Percentiles rank a stretch among this genome's conserved stretches.
phyloP scores from a whole-genome alignment of 2,797 vertebrate genomes.

The Lacerta bilineata region DNA sequence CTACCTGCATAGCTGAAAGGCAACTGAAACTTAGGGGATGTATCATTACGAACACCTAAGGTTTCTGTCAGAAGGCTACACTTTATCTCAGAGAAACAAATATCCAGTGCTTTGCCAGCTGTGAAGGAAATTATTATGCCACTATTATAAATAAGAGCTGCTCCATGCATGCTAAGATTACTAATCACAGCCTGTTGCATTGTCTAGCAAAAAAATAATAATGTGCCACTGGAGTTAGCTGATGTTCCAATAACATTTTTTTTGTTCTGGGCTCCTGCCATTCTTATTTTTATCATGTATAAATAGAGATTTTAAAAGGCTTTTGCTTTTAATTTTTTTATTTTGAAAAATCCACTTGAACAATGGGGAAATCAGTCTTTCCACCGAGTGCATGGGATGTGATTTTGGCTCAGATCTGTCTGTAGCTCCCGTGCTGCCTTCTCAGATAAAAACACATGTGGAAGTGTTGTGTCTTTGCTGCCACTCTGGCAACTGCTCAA shows the following conservation, averaged over 20 bases:
- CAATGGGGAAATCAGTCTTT: neutral
- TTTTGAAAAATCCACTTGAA: neutral
- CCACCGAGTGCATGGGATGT: neutral
- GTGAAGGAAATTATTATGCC: conserved; percentile 65
- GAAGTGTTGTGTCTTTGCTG: neutral
- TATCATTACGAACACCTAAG: conserved; percentile 50
- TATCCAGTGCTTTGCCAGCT: conserved; percentile 64
- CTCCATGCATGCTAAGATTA: conserved; percentile 57
- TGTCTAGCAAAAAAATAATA: conserved; percentile 52
- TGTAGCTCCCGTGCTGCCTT: neutral
- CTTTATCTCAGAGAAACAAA: conserved; percentile 65
- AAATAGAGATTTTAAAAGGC: neutral
- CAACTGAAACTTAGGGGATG: conserved; percentile 38
- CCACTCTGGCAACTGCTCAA: neutral
- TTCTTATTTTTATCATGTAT: neutral
- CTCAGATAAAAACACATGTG: neutral
- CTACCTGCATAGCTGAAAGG: conserved; percentile 26
- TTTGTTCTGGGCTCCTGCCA: conserved; percentile 50
- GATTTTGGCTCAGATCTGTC: neutral
- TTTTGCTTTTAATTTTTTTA: neutral
- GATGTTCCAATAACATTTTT: conserved; percentile 42
- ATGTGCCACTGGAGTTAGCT: conserved; percentile 44
- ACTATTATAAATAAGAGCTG: conserved; percentile 53
- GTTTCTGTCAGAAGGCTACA: conserved; percentile 52
- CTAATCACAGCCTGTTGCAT: conserved; percentile 68